Evolutionary conservation across 2,888 invertebrate genomes (phyloP).

Genomic region (Papilio gigon): DNA sequence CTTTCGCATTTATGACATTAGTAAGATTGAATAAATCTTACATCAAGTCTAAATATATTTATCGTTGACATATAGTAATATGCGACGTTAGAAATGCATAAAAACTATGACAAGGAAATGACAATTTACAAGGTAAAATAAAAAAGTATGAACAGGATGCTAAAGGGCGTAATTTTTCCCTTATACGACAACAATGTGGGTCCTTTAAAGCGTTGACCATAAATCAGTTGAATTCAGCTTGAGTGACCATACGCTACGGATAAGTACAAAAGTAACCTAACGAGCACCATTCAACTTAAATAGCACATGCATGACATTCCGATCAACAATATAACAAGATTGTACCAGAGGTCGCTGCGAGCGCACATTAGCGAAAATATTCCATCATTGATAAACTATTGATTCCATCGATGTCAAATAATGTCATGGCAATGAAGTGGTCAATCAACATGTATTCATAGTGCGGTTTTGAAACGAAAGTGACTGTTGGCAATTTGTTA

Average conservation of each 20-base stretch:
- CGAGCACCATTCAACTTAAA: constrained; percentile 73
- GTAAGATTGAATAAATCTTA: no score
- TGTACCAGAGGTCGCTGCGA: constrained; percentile 46
- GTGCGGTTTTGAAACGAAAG: constrained; percentile 6
- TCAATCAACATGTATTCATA: constrained; percentile 33
- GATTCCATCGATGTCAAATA: constrained; percentile 31
- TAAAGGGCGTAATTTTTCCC: constrained; percentile 41
- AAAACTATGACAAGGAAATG: constrained; percentile 38
- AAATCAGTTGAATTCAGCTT: constrained; percentile 67
- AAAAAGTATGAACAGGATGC: constrained; percentile 41
- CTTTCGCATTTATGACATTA: no score
- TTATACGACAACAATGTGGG: constrained; percentile 46
- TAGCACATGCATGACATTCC: constrained; percentile 52
- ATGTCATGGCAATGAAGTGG: neutral
- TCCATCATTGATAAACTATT: constrained; percentile 39
- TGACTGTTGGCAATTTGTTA: constrained; percentile 11
- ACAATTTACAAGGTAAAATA: constrained; percentile 41
- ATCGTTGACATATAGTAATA: neutral
- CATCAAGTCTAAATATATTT: neutral
- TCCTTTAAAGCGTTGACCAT: constrained; percentile 47
- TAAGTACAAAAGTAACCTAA: constrained; percentile 72
- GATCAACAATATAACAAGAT: constrained; percentile 46
- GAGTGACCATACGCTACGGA: constrained; percentile 66
- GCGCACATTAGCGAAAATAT: constrained; percentile 53
- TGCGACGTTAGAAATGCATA: constrained; percentile 5